phyloP scores from a whole-genome alignment of 1,140 invertebrate genomes.

The Magallana ariakensis region DNA sequence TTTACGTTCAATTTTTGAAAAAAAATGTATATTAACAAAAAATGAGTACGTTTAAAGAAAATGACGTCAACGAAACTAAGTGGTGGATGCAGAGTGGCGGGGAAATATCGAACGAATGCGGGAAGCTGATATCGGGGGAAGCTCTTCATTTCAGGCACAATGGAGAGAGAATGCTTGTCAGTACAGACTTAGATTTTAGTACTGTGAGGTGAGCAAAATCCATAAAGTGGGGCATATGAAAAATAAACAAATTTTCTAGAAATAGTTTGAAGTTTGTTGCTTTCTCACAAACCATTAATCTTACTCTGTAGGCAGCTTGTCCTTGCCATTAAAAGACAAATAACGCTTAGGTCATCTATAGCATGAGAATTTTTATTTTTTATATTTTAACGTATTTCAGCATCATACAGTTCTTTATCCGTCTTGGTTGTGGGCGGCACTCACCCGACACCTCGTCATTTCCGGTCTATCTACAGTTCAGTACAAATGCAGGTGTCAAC shows the following conservation, averaged over 20 bases:
- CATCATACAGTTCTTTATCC: slow-evolving; percentile 77
- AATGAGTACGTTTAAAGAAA: slow-evolving; percentile 33
- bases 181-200: slow-evolving; percentile 77
- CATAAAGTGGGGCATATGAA: neutral
- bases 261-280: too few species aligned
- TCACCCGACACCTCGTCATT: slow-evolving; percentile 63
- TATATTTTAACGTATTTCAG: slow-evolving; percentile 60
- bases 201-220: slow-evolving; percentile 74
- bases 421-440: slow-evolving; percentile 69
- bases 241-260: too few species aligned
- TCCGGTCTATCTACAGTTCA: slow-evolving; percentile 79
- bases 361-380: too few species aligned
- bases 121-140: slow-evolving; percentile 74
- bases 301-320: too few species aligned
- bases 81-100: slow-evolving; percentile 75
- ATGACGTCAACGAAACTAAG: slow-evolving; percentile 63
- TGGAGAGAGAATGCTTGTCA: slow-evolving; percentile 78
- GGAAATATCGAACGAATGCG: slow-evolving; percentile 71
- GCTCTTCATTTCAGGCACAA: slow-evolving; percentile 75
- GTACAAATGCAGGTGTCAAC: slow-evolving; percentile 77
- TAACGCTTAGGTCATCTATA: too few species aligned
- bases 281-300: too few species aligned
- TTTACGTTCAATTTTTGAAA: too few species aligned
- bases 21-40: neutral
- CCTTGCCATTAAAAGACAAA: too few species aligned